These are phyloP conservation scores for Engystomops pustulosus DNA, from an alignment of 2,113 vertebrate species.

Conservation along the genomic window DNA sequence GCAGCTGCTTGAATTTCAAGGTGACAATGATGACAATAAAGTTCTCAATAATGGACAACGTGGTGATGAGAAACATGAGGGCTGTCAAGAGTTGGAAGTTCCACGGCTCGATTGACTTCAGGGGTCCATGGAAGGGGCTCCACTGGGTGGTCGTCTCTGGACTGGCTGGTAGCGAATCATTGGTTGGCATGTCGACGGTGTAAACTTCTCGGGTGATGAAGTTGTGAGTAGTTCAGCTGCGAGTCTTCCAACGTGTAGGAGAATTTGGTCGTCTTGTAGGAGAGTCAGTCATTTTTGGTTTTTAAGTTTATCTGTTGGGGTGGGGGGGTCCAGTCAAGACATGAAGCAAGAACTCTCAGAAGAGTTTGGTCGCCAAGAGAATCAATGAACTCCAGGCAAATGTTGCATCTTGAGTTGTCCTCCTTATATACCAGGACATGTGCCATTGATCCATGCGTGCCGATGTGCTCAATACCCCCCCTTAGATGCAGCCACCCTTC, in stretches of 20 bases:
- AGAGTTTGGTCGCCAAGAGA: not conserved
- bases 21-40: constrained; percentile 88
- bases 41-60: constrained; percentile 83
- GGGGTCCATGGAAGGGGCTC: constrained; percentile 77
- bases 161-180: constrained; percentile 66
- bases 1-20: constrained; percentile 84
- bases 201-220: constrained; percentile 68
- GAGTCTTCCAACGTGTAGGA: constrained; percentile 37
- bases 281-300: not conserved
- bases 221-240: constrained; percentile 7
- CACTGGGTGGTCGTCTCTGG: constrained; percentile 56
- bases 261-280: not conserved
- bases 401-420: not conserved
- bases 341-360: not conserved
- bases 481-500: constrained; percentile 33
- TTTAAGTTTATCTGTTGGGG: too few species aligned
- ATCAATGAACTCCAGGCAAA: not conserved
- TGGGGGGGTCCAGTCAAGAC: not conserved
- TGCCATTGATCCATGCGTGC: not conserved
- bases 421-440: constrained; percentile 19
- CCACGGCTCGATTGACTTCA: constrained; percentile 80
- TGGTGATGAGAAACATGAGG: constrained; percentile 84
- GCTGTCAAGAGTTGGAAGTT: constrained; percentile 84
- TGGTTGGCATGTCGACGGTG: constrained; percentile 68
- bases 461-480: not conserved